Conservation (phyloP, 2,888 invertebrate species). For the Tipula unca region DNA sequence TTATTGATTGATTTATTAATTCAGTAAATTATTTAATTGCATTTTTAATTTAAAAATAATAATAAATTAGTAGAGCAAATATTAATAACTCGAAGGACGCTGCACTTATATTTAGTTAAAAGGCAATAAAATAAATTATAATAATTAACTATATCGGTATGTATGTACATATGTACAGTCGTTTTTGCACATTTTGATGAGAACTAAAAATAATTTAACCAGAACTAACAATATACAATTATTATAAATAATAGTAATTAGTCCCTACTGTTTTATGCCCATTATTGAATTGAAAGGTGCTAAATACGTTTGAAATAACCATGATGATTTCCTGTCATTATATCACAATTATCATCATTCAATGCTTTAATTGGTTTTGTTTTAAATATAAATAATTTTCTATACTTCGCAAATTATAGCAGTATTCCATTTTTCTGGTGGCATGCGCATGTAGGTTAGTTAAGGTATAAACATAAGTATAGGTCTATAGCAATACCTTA, state of each 20-base stretch:
- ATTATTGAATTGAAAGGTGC: not conserved
- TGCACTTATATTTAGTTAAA: not conserved
- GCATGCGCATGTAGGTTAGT: too few species aligned
- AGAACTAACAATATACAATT: not conserved
- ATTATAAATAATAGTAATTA: not conserved
- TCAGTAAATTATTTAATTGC: not conserved
- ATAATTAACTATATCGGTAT: not conserved
- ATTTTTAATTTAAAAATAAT: not conserved
- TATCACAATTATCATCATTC: not conserved
- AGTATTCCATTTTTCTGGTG: too few species aligned
- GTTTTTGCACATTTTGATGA: not conserved
- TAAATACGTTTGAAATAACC: not conserved
- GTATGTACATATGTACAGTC: too few species aligned
- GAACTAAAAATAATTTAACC: not conserved
- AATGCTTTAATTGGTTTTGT: not conserved
- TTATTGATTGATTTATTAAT: not conserved
- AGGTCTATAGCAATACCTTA: too few species aligned
- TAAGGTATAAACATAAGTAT: too few species aligned
- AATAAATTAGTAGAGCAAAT: not conserved
- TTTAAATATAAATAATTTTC: too few species aligned
- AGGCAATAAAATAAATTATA: not conserved
- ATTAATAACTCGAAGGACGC: not conserved
- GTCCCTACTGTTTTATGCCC: not conserved
- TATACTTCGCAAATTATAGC: too few species aligned
- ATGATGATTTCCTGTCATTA: not conserved